These are phyloP conservation scores for Oligia fasciuncula DNA, from an alignment of 2,888 invertebrate genomes.

Conservation along the genomic window DNA sequence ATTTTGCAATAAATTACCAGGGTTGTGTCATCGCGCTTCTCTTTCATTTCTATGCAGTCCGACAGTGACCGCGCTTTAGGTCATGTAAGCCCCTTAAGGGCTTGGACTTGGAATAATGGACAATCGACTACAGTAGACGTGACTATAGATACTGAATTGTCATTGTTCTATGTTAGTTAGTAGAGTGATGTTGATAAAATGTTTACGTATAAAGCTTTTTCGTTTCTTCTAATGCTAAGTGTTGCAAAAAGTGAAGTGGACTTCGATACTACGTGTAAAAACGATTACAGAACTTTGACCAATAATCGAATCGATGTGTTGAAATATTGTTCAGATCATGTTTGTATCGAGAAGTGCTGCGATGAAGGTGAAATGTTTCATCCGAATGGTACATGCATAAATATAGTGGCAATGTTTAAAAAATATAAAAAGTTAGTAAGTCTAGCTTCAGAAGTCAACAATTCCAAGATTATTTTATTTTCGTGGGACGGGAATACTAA, in stretches of 20 bases:
- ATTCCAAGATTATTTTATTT: slow-evolving; percentile 20
- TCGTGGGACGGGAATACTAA: slow-evolving; percentile 26
- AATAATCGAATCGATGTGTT: slow-evolving; percentile 6
- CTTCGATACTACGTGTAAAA: slow-evolving; percentile 12
- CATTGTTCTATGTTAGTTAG: neutral
- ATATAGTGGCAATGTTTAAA: neutral
- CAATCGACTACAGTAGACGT: too few relatives aligned
- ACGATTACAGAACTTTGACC: slow-evolving; percentile 9
- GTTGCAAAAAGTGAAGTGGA: slow-evolving; percentile 28
- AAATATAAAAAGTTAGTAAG: fast-evolving
- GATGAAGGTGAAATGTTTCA: slow-evolving; percentile 11
- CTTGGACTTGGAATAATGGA: too few relatives aligned
- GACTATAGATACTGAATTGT: neutral
- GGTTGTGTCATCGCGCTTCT: too few relatives aligned
- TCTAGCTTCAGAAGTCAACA: neutral
- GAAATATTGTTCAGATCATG: slow-evolving; percentile 12
- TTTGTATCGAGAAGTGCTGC: slow-evolving; percentile 42
- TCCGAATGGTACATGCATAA: neutral
- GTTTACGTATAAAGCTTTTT: neutral
- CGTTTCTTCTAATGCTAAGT: slow-evolving; percentile 27
- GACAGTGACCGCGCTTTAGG: too few relatives aligned
- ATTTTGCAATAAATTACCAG: too few relatives aligned
- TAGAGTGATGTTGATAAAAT: neutral
- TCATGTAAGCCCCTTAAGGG: too few relatives aligned
- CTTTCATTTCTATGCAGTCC: too few relatives aligned